phyloP scores from a whole-genome alignment of 1,140 invertebrate genomes.

The Hyposmocoma kahamanoa region DNA sequence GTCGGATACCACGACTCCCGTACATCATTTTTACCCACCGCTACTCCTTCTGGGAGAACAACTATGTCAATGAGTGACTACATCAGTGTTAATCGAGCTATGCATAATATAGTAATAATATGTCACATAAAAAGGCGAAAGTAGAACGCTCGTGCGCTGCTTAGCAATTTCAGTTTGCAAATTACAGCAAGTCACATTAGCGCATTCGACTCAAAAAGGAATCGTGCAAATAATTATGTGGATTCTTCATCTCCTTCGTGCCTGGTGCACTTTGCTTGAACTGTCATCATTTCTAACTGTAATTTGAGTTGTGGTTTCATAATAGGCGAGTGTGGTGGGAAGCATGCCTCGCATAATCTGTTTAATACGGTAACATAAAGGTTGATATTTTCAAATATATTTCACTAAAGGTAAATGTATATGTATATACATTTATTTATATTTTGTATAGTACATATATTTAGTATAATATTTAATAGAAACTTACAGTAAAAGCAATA shows the following conservation, averaged over 20 bases:
- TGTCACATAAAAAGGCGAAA: constrained; percentile 1
- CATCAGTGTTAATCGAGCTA: too few species aligned
- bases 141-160: not conserved
- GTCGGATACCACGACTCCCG: too few species aligned
- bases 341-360: not conserved
- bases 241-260: constrained; percentile 1
- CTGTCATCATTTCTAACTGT: constrained; percentile 4
- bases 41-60: too few species aligned
- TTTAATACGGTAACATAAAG: not conserved
- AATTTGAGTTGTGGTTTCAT: constrained; percentile 2
- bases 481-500: constrained; percentile 34
- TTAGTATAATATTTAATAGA: too few species aligned
- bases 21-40: too few species aligned
- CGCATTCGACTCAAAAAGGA: constrained; percentile 1
- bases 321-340: not conserved
- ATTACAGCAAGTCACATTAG: not conserved
- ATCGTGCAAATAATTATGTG: not conserved
- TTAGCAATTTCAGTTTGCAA: not conserved
- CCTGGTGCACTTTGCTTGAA: not conserved
- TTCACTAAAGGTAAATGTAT: too few species aligned
- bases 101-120: too few species aligned
- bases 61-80: too few species aligned
- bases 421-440: too few species aligned
- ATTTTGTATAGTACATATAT: too few species aligned
- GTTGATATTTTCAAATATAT: too few species aligned